Conservation (phyloP, 1,140 invertebrate genomes). For the Triops longicaudatus region DNA sequence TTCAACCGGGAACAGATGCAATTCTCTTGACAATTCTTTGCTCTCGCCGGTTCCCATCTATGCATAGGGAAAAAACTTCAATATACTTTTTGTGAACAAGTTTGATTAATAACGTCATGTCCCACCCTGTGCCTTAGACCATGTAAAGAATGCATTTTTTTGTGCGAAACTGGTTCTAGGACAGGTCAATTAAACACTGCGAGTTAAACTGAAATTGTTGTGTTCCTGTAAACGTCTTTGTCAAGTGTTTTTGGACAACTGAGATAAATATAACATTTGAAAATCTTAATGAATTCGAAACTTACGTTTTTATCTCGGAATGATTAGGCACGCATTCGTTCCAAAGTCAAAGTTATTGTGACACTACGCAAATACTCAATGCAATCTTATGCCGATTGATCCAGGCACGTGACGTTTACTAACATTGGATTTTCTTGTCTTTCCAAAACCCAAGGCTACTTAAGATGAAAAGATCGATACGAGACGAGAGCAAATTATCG, state of each 20-base stretch:
- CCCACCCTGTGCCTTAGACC: neutral
- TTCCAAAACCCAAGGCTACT: neutral
- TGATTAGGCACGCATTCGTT: too few relatives aligned
- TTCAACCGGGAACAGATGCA: constrained; percentile 19
- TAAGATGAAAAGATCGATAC: neutral
- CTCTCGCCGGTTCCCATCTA: constrained; percentile 21
- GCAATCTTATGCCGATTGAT: neutral
- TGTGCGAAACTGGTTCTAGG: too few relatives aligned
- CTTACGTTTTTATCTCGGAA: too few relatives aligned
- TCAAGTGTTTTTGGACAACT: too few relatives aligned
- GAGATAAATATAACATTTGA: too few relatives aligned
- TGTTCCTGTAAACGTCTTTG: too few relatives aligned
- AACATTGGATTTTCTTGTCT: neutral
- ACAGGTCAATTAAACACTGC: too few relatives aligned
- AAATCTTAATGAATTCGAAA: too few relatives aligned
- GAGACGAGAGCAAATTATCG: neutral
- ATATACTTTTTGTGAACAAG: neutral
- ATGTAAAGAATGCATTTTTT: neutral
- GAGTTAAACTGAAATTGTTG: too few relatives aligned
- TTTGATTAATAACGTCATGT: neutral
- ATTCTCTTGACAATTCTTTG: constrained; percentile 18
- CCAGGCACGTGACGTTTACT: neutral
- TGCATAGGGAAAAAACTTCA: neutral
- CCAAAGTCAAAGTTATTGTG: too few relatives aligned
- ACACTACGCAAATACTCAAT: too few relatives aligned